These are phyloP conservation scores for Amphibalanus amphitrite DNA, from an alignment of 1,140 invertebrate genomes.

Conservation along the genomic window DNA sequence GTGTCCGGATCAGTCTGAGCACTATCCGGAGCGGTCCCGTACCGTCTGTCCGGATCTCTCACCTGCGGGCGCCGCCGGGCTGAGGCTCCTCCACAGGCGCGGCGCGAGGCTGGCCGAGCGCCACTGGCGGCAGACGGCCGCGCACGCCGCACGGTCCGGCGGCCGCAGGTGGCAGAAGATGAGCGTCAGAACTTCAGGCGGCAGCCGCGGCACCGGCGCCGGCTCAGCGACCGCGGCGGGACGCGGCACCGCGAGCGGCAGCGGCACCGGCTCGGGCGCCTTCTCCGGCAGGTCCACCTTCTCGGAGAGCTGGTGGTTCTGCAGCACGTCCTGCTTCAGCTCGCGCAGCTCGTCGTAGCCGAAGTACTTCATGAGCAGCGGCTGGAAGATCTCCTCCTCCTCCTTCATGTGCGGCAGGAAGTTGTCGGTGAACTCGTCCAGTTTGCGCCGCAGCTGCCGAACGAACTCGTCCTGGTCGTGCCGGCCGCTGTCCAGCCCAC, in stretches of 20 bases:
- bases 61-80: conserved; percentile 19
- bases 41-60: too few species aligned
- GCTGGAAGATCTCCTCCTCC: conserved; percentile 34
- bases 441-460: conserved; percentile 24
- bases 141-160: conserved; percentile 24
- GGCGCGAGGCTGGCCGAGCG: conserved; percentile 25
- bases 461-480: conserved; percentile 32
- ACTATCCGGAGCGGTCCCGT: too few species aligned
- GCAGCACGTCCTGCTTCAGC: conserved; percentile 31
- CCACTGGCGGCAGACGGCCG: conserved; percentile 29
- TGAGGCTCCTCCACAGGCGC: conserved; percentile 27
- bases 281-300: conserved; percentile 16
- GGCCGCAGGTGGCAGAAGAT: conserved; percentile 28
- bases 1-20: too few species aligned
- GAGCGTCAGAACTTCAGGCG: conserved; percentile 27
- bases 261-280: conserved; percentile 9
- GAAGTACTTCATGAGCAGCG: conserved; percentile 34
- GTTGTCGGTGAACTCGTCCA: conserved; percentile 30
- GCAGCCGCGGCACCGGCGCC: conserved; percentile 19
- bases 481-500: conserved; percentile 21
- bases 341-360: conserved; percentile 32
- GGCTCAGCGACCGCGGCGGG: conserved; percentile 8
- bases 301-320: conserved; percentile 27
- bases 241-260: conserved; percentile 9
- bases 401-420: conserved; percentile 38